phyloP scores from a whole-genome alignment of 2,113 vertebrate species.

The Lasiurus borealis region DNA sequence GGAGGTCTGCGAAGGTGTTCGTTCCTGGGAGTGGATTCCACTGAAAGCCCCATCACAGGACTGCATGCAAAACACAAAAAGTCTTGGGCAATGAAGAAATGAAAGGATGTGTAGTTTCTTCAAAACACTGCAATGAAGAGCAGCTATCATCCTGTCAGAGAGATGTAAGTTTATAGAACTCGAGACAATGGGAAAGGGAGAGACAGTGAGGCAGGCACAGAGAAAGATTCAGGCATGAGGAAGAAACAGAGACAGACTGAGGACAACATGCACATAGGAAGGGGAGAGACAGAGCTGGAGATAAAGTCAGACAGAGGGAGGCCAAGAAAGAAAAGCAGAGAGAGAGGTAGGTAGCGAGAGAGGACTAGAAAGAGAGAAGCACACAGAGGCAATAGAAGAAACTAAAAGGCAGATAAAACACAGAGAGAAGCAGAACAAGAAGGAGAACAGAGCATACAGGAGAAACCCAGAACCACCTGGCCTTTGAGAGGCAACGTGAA shows the following conservation, averaged over 20 bases:
- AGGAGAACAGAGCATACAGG: accelerated
- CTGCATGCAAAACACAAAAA: not conserved
- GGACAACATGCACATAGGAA: not conserved
- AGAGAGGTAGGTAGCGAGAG: not conserved
- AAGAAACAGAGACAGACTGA: not conserved
- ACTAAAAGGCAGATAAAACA: not conserved
- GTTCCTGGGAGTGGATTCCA: accelerated
- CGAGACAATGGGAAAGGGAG: not conserved
- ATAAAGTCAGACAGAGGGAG: not conserved
- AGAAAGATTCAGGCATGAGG: no score
- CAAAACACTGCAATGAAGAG: not conserved
- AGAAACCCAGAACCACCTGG: accelerated
- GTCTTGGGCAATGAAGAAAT: not conserved
- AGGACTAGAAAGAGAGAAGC: not conserved
- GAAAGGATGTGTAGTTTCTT: not conserved
- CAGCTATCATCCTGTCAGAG: no score
- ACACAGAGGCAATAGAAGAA: not conserved
- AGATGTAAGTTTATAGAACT: not conserved
- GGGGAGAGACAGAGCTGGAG: no score
- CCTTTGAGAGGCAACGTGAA: no score
- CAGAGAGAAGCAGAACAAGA: not conserved
- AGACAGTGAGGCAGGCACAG: not conserved
- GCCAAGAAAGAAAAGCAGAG: not conserved
- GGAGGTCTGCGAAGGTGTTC: no score
- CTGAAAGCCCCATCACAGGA: not conserved